Conservation (phyloP, 2,797 vertebrate genomes). For the Dendrocincla fuliginosa region DNA sequence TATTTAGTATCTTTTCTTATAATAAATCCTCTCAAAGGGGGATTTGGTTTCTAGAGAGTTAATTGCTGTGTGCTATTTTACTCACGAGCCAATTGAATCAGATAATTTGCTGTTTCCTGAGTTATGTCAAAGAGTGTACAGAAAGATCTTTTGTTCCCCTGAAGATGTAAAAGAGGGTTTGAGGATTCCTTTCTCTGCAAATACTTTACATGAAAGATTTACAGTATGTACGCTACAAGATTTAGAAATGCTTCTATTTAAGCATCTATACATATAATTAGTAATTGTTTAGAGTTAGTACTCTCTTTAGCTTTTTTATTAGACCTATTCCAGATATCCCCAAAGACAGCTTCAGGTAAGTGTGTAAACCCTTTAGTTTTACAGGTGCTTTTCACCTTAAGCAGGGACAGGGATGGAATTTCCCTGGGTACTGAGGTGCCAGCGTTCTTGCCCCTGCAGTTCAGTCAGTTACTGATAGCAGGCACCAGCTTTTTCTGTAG, state of each 20-base stretch:
- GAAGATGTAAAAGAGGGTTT: background rate
- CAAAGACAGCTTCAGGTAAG: background rate
- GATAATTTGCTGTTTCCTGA: slow-evolving; percentile 56
- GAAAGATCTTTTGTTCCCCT: slow-evolving; percentile 44
- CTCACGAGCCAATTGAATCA: slow-evolving; percentile 5
- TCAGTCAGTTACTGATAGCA: background rate
- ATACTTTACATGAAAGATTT: background rate
- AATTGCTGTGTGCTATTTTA: background rate
- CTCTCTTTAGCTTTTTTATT: background rate
- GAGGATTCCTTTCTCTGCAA: slow-evolving; percentile 26
- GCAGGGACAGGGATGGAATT: background rate
- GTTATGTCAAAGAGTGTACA: slow-evolving; percentile 5
- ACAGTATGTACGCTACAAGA: background rate
- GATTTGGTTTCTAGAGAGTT: slow-evolving; percentile 3
- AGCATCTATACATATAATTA: background rate
- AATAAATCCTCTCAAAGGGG: background rate
- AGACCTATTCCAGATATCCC: background rate
- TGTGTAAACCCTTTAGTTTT: background rate
- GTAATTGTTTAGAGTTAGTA: background rate
- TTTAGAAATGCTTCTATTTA: slow-evolving; percentile 8
- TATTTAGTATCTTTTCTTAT: background rate
- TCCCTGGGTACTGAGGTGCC: background rate
- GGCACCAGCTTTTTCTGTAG: background rate
- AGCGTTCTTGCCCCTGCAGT: background rate
- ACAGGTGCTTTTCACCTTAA: background rate